These are phyloP conservation scores for Brachymystax lenok DNA, from an alignment of 2,797 vertebrate genomes.

Conservation along the genomic window DNA sequence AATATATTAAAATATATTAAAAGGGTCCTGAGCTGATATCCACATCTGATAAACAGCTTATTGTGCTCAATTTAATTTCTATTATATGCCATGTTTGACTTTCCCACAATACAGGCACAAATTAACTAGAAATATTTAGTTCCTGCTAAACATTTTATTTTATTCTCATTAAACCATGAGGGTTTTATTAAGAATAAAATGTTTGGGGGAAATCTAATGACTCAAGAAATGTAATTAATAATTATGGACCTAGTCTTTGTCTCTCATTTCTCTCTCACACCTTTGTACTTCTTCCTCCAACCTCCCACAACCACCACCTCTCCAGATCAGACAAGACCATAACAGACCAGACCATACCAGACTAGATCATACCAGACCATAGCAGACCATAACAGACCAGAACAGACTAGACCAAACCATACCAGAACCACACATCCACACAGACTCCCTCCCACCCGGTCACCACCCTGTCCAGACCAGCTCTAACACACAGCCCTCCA, in stretches of 20 bases:
- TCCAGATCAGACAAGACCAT: no score
- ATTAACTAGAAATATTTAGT: not conserved
- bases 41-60: slow-evolving; percentile 41
- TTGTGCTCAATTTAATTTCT: slow-evolving; percentile 2
- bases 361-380: no score
- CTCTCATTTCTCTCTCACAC: slow-evolving; percentile 2
- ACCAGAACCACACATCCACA: slow-evolving; percentile 35
- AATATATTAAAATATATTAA: slow-evolving; percentile 54
- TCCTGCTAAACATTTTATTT: not conserved
- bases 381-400: no score
- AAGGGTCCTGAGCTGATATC: slow-evolving; percentile 32
- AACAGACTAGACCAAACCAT: no score
- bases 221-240: not conserved
- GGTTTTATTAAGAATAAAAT: not conserved
- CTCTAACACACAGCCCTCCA: not conserved
- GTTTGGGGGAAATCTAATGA: not conserved
- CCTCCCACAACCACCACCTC: not conserved
- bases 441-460: not conserved
- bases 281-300: slow-evolving; percentile 46
- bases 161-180: not conserved
- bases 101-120: not conserved
- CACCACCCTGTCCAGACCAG: not conserved
- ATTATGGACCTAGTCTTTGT: not conserved
- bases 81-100: not conserved
- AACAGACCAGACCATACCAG: not conserved